phyloP scores from a whole-genome alignment of 2,888 invertebrate genomes.

The Drosophila niveifrons region DNA sequence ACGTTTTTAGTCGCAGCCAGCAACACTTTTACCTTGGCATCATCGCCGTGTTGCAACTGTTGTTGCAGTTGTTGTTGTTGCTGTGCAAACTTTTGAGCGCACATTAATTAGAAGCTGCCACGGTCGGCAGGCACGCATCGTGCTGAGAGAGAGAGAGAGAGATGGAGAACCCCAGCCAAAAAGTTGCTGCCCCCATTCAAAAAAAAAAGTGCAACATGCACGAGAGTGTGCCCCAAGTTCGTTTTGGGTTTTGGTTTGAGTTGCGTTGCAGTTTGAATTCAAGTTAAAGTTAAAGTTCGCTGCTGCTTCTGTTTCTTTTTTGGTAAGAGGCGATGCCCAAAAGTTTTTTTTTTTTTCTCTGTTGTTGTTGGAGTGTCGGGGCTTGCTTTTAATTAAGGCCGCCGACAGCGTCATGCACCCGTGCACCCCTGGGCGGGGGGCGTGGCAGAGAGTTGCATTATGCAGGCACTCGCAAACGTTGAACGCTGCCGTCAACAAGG shows the following conservation, averaged over 20 bases:
- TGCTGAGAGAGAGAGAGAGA: conserved; percentile 36
- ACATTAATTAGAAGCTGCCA: conserved; percentile 82
- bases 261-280: conserved; percentile 65
- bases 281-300: conserved; percentile 49
- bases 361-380: neutral
- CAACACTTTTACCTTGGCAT: conserved; percentile 13
- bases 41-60: conserved; percentile 17
- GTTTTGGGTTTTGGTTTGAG: conserved; percentile 59
- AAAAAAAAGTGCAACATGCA: conserved; percentile 66
- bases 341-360: too few relatives aligned
- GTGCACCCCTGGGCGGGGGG: conserved; percentile 44
- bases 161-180: conserved; percentile 50
- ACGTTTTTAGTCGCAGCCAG: conserved; percentile 34
- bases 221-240: conserved; percentile 34
- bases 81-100: conserved; percentile 63
- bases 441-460: conserved; percentile 32
- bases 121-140: conserved; percentile 63
- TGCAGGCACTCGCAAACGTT: conserved; percentile 35
- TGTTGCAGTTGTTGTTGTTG: conserved; percentile 33
- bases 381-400: conserved; percentile 73
- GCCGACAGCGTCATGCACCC: conserved; percentile 61
- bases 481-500: conserved; percentile 51
- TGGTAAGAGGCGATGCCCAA: neutral
- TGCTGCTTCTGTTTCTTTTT: conserved; percentile 18
- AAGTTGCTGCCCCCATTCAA: conserved; percentile 44